Conservation (phyloP, 2,113 vertebrate species). For the Poeciliopsis occidentalis region DNA sequence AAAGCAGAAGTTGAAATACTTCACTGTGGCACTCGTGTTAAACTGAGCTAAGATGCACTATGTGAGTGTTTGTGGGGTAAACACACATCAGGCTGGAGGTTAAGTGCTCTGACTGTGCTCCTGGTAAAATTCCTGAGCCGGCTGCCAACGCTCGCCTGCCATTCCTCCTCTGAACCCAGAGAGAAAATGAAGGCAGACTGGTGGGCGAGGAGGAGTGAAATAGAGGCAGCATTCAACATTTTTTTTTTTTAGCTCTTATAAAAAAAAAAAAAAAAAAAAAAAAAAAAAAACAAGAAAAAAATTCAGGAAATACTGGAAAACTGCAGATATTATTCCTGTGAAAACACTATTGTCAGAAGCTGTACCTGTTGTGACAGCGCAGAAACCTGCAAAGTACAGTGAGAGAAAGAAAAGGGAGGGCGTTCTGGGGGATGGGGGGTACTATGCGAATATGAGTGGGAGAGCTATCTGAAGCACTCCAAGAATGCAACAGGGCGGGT, state of each 20-base stretch:
- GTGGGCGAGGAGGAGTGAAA: slow-evolving; percentile 44
- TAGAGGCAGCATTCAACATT: slow-evolving; percentile 60
- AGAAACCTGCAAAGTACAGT: slow-evolving; percentile 11
- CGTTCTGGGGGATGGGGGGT: background rate
- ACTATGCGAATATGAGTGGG: slow-evolving; percentile 18
- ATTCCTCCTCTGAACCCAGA: slow-evolving; percentile 65
- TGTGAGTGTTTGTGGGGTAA: slow-evolving; percentile 51
- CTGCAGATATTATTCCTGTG: slow-evolving; percentile 13
- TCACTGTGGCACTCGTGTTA: slow-evolving; percentile 25
- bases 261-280: slow-evolving; percentile 13
- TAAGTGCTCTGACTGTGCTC: slow-evolving; percentile 70
- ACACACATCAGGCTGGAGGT: slow-evolving; percentile 69
- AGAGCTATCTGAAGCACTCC: slow-evolving; percentile 63
- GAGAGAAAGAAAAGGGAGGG: slow-evolving; percentile 9
- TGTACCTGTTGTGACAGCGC: slow-evolving; percentile 7
- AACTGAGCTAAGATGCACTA: slow-evolving; percentile 40
- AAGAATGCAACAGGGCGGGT: slow-evolving; percentile 74
- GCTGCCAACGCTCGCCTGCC: slow-evolving; percentile 64
- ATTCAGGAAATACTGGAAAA: slow-evolving; percentile 36
- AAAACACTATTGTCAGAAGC: slow-evolving; percentile 1
- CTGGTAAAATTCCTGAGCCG: slow-evolving; percentile 70
- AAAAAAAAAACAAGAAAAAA: background rate
- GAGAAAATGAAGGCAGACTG: slow-evolving; percentile 53
- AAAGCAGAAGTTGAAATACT: slow-evolving; percentile 17
- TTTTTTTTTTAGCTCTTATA: slow-evolving; percentile 14